Evolutionary conservation across 2,113 vertebrate genomes (phyloP).

Genomic region (Crocuta crocuta): DNA sequence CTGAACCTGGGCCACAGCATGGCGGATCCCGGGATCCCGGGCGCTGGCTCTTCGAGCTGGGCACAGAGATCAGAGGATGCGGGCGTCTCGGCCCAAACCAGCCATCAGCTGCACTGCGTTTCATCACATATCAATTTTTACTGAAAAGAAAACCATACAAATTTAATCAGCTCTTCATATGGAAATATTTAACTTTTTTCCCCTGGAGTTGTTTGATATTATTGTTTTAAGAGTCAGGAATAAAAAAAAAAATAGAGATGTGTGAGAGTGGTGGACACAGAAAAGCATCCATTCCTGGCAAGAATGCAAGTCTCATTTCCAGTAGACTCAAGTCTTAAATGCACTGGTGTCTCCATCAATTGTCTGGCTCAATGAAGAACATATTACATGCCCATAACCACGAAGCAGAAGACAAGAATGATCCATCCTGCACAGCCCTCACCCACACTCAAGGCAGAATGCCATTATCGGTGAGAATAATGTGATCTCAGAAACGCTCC

Average conservation of each 20-base stretch:
- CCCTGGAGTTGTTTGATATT: constrained; percentile 88
- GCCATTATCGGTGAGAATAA: constrained; percentile 80
- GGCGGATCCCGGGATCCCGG: neutral
- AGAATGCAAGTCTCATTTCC: constrained; percentile 84
- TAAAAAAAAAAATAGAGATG: constrained; percentile 80
- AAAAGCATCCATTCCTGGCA: constrained; percentile 85
- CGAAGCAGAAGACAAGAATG: constrained; percentile 62
- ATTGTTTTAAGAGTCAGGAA: constrained; percentile 87
- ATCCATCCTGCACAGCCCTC: constrained; percentile 71
- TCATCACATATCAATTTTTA: constrained; percentile 89
- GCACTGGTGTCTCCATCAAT: constrained; percentile 87
- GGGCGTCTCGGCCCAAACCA: constrained; percentile 80
- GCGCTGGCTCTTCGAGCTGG: constrained; percentile 44
- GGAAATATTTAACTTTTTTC: constrained; percentile 89
- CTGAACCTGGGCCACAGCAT: constrained; percentile 43
- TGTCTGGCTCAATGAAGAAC: constrained; percentile 86
- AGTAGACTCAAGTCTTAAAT: constrained; percentile 88
- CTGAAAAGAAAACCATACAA: constrained; percentile 90
- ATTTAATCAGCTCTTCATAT: constrained; percentile 90
- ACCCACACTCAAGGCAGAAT: constrained; percentile 57
- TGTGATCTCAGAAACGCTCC: constrained; percentile 76
- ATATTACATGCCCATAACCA: constrained; percentile 82
- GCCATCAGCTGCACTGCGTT: constrained; percentile 85
- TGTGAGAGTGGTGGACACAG: constrained; percentile 86
- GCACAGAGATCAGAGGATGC: constrained; percentile 80